phyloP scores from a whole-genome alignment of 1,140 invertebrate species.

The Lepidurus apus region DNA sequence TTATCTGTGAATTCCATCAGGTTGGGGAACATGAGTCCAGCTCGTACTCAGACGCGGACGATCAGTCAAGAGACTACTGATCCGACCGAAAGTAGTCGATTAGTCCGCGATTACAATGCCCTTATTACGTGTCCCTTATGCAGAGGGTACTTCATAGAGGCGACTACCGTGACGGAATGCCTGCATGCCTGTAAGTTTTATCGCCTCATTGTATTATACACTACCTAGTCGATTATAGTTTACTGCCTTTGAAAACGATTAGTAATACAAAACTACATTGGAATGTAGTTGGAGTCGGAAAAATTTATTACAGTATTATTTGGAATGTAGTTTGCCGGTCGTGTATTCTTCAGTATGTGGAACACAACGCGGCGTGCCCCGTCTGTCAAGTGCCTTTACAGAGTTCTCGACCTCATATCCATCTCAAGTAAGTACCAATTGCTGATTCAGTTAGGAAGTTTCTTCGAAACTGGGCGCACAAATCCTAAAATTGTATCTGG shows the following conservation, averaged over 20 bases:
- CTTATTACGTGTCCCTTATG: constrained; percentile 78
- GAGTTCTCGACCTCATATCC: constrained; percentile 49
- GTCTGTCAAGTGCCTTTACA: constrained; percentile 49
- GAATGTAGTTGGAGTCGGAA: not conserved
- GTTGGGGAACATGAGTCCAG: not conserved
- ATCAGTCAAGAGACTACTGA: not conserved
- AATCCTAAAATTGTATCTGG: too few relatives aligned
- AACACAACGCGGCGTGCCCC: constrained; percentile 50
- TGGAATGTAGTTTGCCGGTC: constrained; percentile 49
- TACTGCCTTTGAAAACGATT: not conserved
- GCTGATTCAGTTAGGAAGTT: not conserved
- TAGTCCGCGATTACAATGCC: constrained; percentile 56
- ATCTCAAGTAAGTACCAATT: constrained; percentile 43
- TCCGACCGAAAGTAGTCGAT: not conserved
- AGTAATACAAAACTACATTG: not conserved
- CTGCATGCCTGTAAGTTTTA: constrained; percentile 80
- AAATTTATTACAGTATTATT: too few relatives aligned
- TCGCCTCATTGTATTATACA: not conserved
- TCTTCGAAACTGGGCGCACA: too few relatives aligned
- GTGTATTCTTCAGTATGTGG: constrained; percentile 51
- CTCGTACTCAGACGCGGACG: not conserved
- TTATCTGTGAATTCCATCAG: not conserved
- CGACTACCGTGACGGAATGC: constrained; percentile 91
- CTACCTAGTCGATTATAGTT: not conserved
- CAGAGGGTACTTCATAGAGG: constrained; percentile 88